A percentile compares a stretch with the other conserved stretches of the same genome.
Conservation (phyloP, 2,113 vertebrate genomes). For the Pollimyrus isidori region DNA sequence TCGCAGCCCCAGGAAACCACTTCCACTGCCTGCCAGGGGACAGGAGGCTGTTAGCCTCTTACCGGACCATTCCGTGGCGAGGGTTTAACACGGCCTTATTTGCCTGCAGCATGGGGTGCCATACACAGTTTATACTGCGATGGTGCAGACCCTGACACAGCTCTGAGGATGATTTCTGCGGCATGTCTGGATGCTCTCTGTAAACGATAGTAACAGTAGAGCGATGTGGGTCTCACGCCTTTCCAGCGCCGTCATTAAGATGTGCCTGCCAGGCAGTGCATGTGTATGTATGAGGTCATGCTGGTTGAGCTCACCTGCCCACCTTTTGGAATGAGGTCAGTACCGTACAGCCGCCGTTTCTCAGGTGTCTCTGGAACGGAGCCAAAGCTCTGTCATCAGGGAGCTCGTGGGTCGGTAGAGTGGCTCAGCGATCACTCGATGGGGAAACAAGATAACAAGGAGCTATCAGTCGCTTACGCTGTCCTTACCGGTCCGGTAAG, state of each 20-base stretch:
- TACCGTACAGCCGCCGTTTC: background rate
- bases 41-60: background rate
- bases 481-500: background rate
- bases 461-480: background rate
- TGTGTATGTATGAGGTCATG: background rate
- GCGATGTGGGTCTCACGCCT: background rate
- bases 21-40: too few species aligned
- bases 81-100: background rate
- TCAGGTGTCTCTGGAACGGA: conserved; percentile 9
- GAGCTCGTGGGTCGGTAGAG: background rate
- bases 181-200: background rate
- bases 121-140: background rate
- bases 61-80: background rate
- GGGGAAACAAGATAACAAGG: background rate
- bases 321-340: background rate
- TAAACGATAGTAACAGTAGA: background rate
- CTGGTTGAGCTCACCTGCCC: background rate
- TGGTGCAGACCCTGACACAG: background rate
- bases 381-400: background rate
- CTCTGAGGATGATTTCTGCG: background rate
- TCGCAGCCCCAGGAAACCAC: background rate
- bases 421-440: background rate
- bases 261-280: background rate
- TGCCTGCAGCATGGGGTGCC: background rate
- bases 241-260: background rate